These are phyloP conservation scores for Indri indri DNA, from an alignment of 2,113 vertebrate species.

Conservation along the genomic window DNA sequence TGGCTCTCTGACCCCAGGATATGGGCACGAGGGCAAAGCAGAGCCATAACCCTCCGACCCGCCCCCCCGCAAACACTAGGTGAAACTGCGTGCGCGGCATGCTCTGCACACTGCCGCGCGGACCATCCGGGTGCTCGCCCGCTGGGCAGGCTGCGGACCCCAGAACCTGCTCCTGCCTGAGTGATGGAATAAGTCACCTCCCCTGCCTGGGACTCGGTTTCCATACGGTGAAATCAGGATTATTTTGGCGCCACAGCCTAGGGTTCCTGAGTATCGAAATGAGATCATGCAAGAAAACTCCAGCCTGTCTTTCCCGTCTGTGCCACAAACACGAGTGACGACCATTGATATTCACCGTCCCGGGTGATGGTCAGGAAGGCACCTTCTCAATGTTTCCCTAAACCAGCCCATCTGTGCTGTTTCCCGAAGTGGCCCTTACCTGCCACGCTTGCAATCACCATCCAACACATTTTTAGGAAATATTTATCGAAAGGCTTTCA, in stretches of 20 bases:
- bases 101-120: accelerated
- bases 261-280: background rate
- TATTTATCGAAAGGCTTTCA: background rate
- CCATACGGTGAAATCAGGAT: background rate
- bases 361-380: accelerated
- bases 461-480: background rate
- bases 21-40: background rate
- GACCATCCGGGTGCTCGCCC: accelerated
- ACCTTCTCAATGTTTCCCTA: background rate
- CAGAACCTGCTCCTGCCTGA: background rate
- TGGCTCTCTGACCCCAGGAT: background rate
- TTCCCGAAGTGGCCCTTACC: background rate
- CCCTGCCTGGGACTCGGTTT: background rate
- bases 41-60: background rate
- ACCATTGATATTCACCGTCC: accelerated
- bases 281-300: background rate
- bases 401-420: background rate
- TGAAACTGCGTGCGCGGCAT: accelerated
- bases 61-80: too few relatives aligned
- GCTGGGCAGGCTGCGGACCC: accelerated
- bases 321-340: background rate
- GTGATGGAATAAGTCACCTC: background rate
- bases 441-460: background rate
- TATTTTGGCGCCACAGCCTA: background rate
- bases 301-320: accelerated